Percentiles rank a stretch among this genome's conserved stretches.
Evolutionary conservation across 1,140 invertebrate genomes (phyloP).

Genomic region (Oppia nitens): DNA sequence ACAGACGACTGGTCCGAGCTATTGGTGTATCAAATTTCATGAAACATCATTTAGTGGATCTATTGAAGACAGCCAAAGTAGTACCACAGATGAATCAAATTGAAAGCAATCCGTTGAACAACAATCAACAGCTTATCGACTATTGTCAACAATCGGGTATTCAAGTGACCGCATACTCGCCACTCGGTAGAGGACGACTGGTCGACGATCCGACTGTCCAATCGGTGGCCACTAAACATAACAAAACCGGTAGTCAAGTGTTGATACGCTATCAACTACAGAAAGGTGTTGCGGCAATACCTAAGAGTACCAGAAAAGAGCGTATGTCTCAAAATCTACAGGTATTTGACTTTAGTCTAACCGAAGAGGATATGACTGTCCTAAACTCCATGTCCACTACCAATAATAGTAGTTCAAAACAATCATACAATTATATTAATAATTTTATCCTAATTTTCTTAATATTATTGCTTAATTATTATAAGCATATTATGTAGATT

Average conservation of each 20-base stretch:
- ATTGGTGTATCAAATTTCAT: constrained; percentile 87
- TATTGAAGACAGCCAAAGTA: constrained; percentile 33
- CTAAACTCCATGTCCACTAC: too few relatives aligned
- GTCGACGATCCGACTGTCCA: constrained; percentile 45
- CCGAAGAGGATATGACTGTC: constrained; percentile 47
- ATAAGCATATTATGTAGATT: too few relatives aligned
- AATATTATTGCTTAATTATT: too few relatives aligned
- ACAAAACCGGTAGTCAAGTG: constrained; percentile 45
- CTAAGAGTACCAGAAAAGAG: constrained; percentile 48
- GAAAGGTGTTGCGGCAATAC: constrained; percentile 51
- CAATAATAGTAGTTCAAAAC: too few relatives aligned
- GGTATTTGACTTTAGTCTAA: constrained; percentile 47
- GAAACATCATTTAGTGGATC: constrained; percentile 49
- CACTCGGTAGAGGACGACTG: constrained; percentile 26
- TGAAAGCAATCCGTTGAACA: constrained; percentile 25
- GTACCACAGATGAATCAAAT: constrained; percentile 19
- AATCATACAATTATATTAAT: too few relatives aligned
- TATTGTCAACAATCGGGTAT: constrained; percentile 26
- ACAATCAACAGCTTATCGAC: constrained; percentile 22
- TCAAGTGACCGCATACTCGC: constrained; percentile 29
- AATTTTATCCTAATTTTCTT: too few relatives aligned
- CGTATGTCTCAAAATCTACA: constrained; percentile 52
- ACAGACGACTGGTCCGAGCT: constrained; percentile 46
- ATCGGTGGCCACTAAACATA: constrained; percentile 44
- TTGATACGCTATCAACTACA: constrained; percentile 41